Evolutionary conservation across 2,888 invertebrate genomes (phyloP).

Genomic region (Troides helena): DNA sequence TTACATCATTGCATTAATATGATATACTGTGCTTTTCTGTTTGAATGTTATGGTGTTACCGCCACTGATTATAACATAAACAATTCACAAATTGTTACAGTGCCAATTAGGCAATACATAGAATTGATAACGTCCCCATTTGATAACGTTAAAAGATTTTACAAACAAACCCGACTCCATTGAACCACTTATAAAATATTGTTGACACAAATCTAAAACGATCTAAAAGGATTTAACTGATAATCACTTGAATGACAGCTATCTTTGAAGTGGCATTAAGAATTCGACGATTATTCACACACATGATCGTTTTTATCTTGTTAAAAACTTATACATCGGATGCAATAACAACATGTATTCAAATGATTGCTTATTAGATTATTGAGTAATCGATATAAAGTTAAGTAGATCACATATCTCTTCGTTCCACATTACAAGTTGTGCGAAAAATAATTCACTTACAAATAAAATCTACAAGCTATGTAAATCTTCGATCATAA

Average conservation of each 20-base stretch:
- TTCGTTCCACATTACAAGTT: conserved; percentile 2
- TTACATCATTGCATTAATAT: background rate
- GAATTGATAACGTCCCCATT: conserved; percentile 9
- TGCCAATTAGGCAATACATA: conserved; percentile 11
- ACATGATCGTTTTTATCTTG: conserved; percentile 7
- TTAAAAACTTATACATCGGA: conserved; percentile 7
- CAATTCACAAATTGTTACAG: conserved; percentile 4
- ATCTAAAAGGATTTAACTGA: conserved; percentile 32
- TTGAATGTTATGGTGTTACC: background rate
- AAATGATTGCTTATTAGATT: background rate
- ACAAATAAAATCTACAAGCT: conserved; percentile 12
- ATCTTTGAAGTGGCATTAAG: conserved; percentile 36
- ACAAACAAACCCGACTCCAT: conserved; percentile 31
- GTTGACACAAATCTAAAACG: conserved; percentile 29
- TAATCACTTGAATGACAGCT: conserved; percentile 32
- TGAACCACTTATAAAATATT: conserved; percentile 19
- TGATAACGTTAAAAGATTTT: conserved; percentile 31
- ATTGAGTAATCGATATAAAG: background rate
- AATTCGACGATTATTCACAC: conserved; percentile 27
- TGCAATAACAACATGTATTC: conserved; percentile 12
- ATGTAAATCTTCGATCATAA: background rate
- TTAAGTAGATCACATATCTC: background rate
- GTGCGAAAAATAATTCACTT: conserved; percentile 20
- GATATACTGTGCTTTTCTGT: background rate
- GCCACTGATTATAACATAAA: conserved; percentile 8